Evolutionary conservation across 2,113 vertebrate species (phyloP), one percentile per base, ranked within the genome.

Genomic region (Chionis minor): DNA sequence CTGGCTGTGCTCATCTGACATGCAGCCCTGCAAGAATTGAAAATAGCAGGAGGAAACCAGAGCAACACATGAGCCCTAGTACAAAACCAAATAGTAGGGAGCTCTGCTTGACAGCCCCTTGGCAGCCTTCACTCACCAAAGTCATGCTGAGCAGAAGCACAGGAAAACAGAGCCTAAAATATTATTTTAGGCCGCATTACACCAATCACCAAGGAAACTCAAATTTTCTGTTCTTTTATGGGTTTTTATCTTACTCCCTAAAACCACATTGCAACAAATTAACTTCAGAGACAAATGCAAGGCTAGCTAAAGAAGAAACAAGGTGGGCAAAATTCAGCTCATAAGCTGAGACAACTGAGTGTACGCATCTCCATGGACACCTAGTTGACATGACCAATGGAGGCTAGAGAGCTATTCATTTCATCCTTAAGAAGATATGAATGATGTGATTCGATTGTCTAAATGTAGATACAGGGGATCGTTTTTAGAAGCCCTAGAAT

Each of bases 1-100:
- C 40, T 75, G 81, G 69, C 61, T 92, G 61, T 82, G 81, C 61
- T 97, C 59, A 81, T 91, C 56, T 96, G 94, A 94, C 81, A 80
- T 2, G 4, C 84, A 92, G n/a, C 54, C 83, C 92, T 86, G 33
- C 24, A 89, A 71, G 67, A 85, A 79, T 42, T 2, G 5, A 72
- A 47, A 91, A 81, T 66, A 95, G 54, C 44, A 75, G 88, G 58
- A 86, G 58, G 62, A 94, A 96, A 95, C 20, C 83, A 89, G 69
- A 88, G 75, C 27, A 88, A 71, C 23, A 56, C 80, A 94, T 0
- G 2, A 79, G 54, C 24, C 33, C 30, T n/a, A 58, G 33, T 23
- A 44, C 45, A 90, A 83, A 96, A 88, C 44, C n/a, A 87, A 61
- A 85, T 47, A 66, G n/a, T 35, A 79, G 40, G 59, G 65, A 91